Percentiles rank a stretch among this genome's conserved stretches.
Evolutionary conservation across 2,113 vertebrate species (phyloP).

Genomic region (Pandion haliaetus): DNA sequence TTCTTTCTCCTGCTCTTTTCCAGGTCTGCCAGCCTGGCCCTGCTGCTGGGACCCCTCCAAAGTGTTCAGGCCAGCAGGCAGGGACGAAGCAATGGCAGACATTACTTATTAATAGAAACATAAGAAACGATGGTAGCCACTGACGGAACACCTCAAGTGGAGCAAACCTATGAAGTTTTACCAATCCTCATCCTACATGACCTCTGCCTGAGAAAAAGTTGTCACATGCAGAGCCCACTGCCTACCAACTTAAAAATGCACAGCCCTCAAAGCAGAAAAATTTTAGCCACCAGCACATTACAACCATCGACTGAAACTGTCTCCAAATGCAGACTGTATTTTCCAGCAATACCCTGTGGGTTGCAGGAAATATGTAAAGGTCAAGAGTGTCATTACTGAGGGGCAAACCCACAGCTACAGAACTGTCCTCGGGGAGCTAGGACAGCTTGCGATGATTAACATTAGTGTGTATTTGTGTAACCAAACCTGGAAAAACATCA

Average conservation of each 20-base stretch:
- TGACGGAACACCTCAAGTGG: background rate
- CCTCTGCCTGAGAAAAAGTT: background rate
- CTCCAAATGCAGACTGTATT: background rate
- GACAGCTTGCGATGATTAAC: background rate
- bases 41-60: background rate
- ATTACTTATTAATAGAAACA: background rate
- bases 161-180: background rate
- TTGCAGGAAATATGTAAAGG: background rate
- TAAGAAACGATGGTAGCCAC: fast-evolving
- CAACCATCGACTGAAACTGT: fast-evolving
- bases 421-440: background rate
- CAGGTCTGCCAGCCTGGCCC: background rate
- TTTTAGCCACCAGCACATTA: background rate
- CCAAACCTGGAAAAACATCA: background rate
- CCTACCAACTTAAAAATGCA: background rate
- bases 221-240: background rate
- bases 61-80: background rate
- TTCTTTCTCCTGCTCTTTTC: background rate
- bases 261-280: background rate
- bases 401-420: background rate
- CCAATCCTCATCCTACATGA: background rate
- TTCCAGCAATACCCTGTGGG: background rate
- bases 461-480: background rate
- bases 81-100: background rate
- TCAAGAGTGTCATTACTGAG: background rate